These are phyloP conservation scores for Pseudorhiza aurosa DNA, from an alignment of 30 jellyfish, hydroid and myxozoan genomes.

Conservation along the genomic window DNA sequence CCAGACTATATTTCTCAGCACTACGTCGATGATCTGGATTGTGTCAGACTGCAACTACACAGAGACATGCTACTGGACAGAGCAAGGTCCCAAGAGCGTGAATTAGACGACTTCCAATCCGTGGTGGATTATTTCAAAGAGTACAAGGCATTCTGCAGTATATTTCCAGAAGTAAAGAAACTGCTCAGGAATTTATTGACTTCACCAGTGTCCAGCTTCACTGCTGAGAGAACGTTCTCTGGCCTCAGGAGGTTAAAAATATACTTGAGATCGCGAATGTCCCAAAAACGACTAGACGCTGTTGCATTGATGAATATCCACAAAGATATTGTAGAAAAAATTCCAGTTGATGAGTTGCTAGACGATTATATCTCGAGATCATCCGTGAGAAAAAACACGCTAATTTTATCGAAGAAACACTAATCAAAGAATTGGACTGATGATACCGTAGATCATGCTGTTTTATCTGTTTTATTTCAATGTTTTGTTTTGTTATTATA, in stretches of 20 bases:
- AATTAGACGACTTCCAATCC: slow-evolving; percentile 35
- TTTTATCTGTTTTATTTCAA: too few relatives aligned
- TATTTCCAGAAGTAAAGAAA: slow-evolving; percentile 39
- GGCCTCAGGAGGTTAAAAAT: slow-evolving; percentile 54
- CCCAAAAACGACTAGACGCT: slow-evolving; percentile 63
- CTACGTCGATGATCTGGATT: slow-evolving; percentile 59
- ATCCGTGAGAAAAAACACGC: slow-evolving; percentile 30
- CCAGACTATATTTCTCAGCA: slow-evolving; percentile 53
- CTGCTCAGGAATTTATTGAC: slow-evolving; percentile 34
- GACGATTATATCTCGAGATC: too few relatives aligned
- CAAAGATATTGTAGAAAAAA: slow-evolving; percentile 5
- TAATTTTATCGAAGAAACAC: slow-evolving; percentile 32
- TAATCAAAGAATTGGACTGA: slow-evolving; percentile 34
- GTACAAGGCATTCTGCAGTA: slow-evolving; percentile 31
- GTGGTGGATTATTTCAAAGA: slow-evolving; percentile 37
- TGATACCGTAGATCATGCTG: slow-evolving; percentile 27
- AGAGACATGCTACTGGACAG: slow-evolving; percentile 19
- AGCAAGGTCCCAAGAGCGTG: slow-evolving; percentile 47
- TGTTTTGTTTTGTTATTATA: too few relatives aligned
- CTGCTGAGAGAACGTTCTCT: slow-evolving; percentile 59
- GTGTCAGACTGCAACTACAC: too few relatives aligned
- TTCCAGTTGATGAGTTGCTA: slow-evolving; percentile 1
- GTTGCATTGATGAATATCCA: slow-evolving; percentile 53
- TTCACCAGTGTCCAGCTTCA: slow-evolving; percentile 59
- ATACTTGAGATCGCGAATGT: too few relatives aligned